These are phyloP conservation scores for Melanerpes aurifrons DNA, from an alignment of 2,113 vertebrate genomes.

Conservation along the genomic window DNA sequence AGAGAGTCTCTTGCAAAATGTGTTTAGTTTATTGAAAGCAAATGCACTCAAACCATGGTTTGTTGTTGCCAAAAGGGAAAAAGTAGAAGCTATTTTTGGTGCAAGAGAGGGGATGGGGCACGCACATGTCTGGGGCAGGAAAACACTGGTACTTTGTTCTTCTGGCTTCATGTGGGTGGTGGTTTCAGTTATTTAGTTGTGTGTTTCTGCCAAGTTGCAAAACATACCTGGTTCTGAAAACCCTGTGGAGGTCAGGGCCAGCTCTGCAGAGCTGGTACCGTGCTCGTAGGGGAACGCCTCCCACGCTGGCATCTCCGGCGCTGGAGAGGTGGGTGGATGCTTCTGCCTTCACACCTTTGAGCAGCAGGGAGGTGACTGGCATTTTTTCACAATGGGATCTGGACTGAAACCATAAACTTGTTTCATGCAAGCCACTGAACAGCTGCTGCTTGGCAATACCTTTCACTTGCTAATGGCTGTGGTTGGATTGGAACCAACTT, in stretches of 20 bases:
- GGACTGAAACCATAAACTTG: slow-evolving; percentile 37
- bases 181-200: slow-evolving; percentile 55
- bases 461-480: slow-evolving; percentile 46
- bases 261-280: background rate
- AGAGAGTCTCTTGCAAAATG: slow-evolving; percentile 36
- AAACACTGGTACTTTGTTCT: slow-evolving; percentile 68
- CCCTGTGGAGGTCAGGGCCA: background rate
- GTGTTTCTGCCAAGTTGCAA: slow-evolving; percentile 57
- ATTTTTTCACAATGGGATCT: background rate
- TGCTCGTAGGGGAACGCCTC: background rate
- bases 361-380: slow-evolving; percentile 32
- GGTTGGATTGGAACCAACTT: slow-evolving; percentile 39
- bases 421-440: background rate
- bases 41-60: slow-evolving; percentile 12
- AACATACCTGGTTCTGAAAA: slow-evolving; percentile 60
- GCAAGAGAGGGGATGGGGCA: slow-evolving; percentile 54
- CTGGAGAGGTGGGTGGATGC: background rate
- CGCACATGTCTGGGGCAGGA: slow-evolving; percentile 52
- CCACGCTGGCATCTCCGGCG: background rate
- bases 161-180: slow-evolving; percentile 63
- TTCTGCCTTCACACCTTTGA: slow-evolving; percentile 22
- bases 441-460: slow-evolving; percentile 60
- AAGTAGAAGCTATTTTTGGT: slow-evolving; percentile 66
- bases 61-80: slow-evolving; percentile 65
- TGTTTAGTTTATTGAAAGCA: slow-evolving; percentile 45